Evolutionary conservation across 2,113 vertebrate genomes (phyloP).

Genomic region (Orycteropus afer): DNA sequence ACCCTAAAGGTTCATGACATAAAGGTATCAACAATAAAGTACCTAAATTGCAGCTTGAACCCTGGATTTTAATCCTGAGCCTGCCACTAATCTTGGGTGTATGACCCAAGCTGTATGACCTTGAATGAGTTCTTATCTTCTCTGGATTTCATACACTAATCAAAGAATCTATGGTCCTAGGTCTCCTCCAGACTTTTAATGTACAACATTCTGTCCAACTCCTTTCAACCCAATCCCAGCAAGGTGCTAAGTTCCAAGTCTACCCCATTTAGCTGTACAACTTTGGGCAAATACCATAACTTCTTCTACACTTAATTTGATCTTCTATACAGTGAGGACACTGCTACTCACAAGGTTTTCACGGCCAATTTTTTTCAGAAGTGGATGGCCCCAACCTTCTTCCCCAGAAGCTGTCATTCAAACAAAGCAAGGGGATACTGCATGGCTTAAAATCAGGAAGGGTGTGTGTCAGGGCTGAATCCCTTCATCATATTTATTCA

Average conservation of each 20-base stretch:
- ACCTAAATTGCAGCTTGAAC: neutral
- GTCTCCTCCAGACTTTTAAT: too few relatives aligned
- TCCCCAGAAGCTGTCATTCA: too few relatives aligned
- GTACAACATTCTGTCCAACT: neutral
- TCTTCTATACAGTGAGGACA: neutral
- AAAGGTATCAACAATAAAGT: neutral
- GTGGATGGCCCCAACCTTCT: too few relatives aligned
- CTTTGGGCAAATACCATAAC: neutral
- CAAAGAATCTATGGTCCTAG: neutral
- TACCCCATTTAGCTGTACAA: neutral
- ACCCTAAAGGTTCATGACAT: neutral
- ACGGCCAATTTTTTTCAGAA: too few relatives aligned
- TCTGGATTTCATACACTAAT: neutral
- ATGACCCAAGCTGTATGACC: neutral
- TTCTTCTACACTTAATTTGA: neutral
- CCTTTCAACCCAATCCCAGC: neutral
- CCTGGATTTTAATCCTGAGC: neutral
- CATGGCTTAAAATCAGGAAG: too few relatives aligned
- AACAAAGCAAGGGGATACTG: too few relatives aligned
- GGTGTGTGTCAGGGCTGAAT: too few relatives aligned
- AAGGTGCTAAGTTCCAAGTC: neutral
- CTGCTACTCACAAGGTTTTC: too few relatives aligned
- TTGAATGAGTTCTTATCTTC: neutral
- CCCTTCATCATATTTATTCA: too few relatives aligned
- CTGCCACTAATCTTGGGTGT: neutral